Conservation (phyloP, 2,797 vertebrate genomes). For the Scyliorhinus canicula region DNA sequence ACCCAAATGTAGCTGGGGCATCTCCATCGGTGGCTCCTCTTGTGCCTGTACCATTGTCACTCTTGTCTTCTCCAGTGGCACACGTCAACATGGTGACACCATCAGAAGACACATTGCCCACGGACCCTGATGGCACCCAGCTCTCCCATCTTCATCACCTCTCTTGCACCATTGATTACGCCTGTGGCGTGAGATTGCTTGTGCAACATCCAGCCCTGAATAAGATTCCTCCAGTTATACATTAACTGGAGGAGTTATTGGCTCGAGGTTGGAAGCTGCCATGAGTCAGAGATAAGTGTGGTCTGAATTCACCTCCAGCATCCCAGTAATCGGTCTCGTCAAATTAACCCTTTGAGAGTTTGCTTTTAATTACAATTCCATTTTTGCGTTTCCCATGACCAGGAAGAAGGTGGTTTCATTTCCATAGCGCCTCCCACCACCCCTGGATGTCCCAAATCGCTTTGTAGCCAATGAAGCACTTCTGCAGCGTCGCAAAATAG, state of each 20-base stretch:
- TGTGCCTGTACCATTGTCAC: neutral
- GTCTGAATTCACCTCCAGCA: neutral
- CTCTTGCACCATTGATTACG: no score
- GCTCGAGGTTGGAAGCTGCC: neutral
- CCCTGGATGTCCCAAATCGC: neutral
- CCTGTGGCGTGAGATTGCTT: neutral
- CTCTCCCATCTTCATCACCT: neutral
- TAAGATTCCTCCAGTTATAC: neutral
- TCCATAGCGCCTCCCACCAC: neutral
- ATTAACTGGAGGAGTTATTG: neutral
- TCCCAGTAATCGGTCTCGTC: no score
- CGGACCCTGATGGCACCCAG: neutral
- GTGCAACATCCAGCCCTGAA: no score
- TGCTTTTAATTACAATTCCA: neutral
- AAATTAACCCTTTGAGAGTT: neutral
- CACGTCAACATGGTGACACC: neutral
- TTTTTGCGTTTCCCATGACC: neutral
- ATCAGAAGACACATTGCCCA: neutral
- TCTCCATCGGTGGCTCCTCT: no score
- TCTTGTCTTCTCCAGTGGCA: neutral
- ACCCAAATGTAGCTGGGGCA: no score
- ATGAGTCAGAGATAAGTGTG: neutral
- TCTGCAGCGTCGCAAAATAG: neutral
- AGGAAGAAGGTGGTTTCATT: neutral
- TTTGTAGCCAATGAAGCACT: neutral